phyloP scores from a whole-genome alignment of 2,113 vertebrate species.

The Eonycteris spelaea region DNA sequence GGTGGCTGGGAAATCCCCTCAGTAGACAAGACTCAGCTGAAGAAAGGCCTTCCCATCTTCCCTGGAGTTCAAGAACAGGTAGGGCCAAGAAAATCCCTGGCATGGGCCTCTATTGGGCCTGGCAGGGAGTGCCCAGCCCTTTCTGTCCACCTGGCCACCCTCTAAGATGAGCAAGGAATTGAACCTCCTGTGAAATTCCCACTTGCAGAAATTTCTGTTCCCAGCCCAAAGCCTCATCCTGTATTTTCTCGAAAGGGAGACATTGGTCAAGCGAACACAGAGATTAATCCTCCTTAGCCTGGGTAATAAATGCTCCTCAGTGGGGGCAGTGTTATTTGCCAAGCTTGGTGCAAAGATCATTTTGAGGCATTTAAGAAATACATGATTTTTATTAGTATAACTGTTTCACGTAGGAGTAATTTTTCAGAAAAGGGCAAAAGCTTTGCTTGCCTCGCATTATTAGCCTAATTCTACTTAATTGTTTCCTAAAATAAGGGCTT shows the following conservation, averaged over 20 bases:
- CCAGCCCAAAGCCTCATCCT: neutral
- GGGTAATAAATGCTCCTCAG: constrained; percentile 54
- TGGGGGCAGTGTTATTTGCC: constrained; percentile 66
- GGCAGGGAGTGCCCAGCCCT: neutral
- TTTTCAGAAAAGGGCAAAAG: constrained; percentile 77
- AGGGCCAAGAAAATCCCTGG: neutral
- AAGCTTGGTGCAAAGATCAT: constrained; percentile 70
- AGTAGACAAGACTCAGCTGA: neutral
- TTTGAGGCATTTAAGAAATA: constrained; percentile 73
- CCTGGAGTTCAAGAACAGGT: neutral
- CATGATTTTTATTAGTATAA: constrained; percentile 72
- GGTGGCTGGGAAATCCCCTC: neutral
- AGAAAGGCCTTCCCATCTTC: neutral
- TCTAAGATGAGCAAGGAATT: constrained; percentile 3
- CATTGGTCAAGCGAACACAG: neutral
- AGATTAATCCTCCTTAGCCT: constrained; percentile 43
- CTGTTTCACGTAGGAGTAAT: constrained; percentile 70
- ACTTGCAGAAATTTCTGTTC: constrained; percentile 19
- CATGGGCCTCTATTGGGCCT: neutral
- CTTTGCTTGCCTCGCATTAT: constrained; percentile 67
- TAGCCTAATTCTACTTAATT: constrained; percentile 76
- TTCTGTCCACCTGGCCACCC: neutral
- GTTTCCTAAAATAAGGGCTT: constrained; percentile 74
- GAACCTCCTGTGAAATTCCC: neutral
- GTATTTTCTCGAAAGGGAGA: neutral